Conservation (phyloP, 2,797 vertebrate species). For the Gadopsis bispinosus region DNA sequence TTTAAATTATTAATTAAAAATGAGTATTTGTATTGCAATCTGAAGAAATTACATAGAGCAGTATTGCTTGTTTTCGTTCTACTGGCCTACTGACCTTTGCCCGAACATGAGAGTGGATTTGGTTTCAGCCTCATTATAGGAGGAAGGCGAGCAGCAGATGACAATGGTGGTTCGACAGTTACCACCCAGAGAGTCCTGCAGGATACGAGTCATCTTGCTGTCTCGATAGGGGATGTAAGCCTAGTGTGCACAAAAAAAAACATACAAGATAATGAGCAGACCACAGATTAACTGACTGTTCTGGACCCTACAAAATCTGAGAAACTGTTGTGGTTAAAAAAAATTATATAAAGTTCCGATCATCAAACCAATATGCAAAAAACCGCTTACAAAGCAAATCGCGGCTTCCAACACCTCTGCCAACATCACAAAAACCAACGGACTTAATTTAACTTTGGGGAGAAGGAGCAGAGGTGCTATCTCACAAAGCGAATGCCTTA, state of each 20-base stretch:
- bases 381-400: no score
- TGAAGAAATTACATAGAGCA: neutral
- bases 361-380: no score
- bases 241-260: constrained; percentile 69
- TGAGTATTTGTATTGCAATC: neutral
- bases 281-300: neutral
- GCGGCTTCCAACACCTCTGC: no score
- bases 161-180: constrained; percentile 99
- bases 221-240: constrained; percentile 97
- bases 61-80: neutral
- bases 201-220: constrained; percentile 99
- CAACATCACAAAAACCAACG: neutral
- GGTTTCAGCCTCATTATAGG: constrained; percentile 95
- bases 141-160: constrained; percentile 97
- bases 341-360: no score
- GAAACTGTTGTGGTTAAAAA: no score
- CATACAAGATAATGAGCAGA: neutral
- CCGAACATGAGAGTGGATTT: constrained; percentile 97
- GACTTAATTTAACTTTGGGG: neutral
- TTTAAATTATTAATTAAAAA: neutral
- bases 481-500: neutral
- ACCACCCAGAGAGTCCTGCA: constrained; percentile 97
- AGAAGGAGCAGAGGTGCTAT: neutral
- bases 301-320: neutral
- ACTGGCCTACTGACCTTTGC: constrained; percentile 87